Evolutionary conservation across 2,113 vertebrate species (phyloP).

Genomic region (Chiloscyllium plagiosum): DNA sequence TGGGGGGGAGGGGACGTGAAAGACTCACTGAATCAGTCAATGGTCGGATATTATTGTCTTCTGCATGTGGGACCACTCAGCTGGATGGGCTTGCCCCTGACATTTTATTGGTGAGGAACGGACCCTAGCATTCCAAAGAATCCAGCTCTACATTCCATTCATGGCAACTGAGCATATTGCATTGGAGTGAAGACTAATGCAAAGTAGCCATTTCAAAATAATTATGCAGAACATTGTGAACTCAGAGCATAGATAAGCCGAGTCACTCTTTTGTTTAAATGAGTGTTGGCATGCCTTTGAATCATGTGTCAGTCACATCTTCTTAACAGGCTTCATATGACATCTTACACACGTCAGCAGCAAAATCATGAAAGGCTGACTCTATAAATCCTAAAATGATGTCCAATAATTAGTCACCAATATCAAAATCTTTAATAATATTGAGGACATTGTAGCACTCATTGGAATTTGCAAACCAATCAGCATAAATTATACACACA

Average conservation of each 20-base stretch:
- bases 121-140: neutral
- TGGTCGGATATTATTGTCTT: too few relatives aligned
- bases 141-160: neutral
- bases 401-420: neutral
- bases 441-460: neutral
- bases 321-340: neutral
- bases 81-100: neutral
- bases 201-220: neutral
- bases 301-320: neutral
- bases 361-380: neutral
- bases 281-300: neutral
- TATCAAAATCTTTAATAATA: neutral
- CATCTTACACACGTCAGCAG: neutral
- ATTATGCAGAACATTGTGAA: neutral
- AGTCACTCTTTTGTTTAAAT: neutral
- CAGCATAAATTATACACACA: neutral
- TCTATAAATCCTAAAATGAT: neutral
- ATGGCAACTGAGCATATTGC: neutral
- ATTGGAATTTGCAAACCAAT: neutral
- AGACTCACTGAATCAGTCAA: too few relatives aligned
- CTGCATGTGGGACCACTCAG: neutral
- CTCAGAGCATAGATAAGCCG: neutral
- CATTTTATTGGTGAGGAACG: neutral
- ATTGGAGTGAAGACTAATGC: neutral
- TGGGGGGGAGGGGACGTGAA: too few relatives aligned